A percentile compares a stretch with the other conserved stretches of the same genome.
Conservation (phyloP, 2,113 vertebrate genomes). For the Microtus oregoni region DNA sequence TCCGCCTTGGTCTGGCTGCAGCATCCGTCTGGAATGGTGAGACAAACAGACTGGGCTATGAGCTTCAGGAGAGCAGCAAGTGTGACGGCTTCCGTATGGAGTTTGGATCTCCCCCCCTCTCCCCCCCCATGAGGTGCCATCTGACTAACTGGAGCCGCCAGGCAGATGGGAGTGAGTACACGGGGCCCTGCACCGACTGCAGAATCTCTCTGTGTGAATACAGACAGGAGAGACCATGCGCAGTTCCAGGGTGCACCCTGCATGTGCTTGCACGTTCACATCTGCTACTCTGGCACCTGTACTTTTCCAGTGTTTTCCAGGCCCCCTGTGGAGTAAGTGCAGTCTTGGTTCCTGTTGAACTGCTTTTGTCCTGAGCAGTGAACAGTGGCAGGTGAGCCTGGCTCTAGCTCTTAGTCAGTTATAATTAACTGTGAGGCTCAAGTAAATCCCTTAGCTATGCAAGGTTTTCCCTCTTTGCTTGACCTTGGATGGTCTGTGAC, state of each 20-base stretch:
- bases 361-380: conserved; percentile 70
- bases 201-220: background rate
- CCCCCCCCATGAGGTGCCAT: too few relatives aligned
- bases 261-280: too few relatives aligned
- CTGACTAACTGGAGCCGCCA: background rate
- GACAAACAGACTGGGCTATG: background rate
- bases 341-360: conserved; percentile 58
- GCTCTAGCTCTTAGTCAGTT: background rate
- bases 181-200: background rate
- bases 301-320: conserved; percentile 54
- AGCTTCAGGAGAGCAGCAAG: background rate
- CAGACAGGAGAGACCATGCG: background rate
- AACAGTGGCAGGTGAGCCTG: conserved; percentile 70
- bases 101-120: background rate
- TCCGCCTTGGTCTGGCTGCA: background rate
- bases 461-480: conserved; percentile 60
- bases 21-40: background rate
- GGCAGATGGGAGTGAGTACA: background rate
- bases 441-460: conserved; percentile 58
- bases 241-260: fast-evolving
- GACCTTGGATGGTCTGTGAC: conserved; percentile 52
- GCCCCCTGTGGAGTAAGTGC: conserved; percentile 44
- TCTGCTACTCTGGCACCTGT: conserved; percentile 21
- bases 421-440: conserved; percentile 66
- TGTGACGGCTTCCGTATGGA: background rate